Evolutionary conservation across 2,888 invertebrate genomes (phyloP).

Genomic region (Julus scanicus): DNA sequence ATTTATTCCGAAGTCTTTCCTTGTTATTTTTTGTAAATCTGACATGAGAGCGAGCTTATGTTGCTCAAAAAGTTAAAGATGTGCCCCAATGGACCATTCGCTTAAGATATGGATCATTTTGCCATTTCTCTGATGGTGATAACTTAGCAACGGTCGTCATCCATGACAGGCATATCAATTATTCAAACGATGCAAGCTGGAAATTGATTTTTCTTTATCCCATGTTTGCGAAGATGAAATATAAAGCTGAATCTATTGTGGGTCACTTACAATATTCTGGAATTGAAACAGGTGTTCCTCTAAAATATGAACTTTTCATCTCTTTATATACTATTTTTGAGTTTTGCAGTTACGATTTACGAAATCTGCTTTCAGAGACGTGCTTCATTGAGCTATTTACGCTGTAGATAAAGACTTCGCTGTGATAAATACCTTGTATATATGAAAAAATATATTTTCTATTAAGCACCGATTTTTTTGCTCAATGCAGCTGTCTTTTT

Average conservation of each 20-base stretch:
- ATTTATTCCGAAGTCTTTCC: not conserved
- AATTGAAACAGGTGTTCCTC: not conserved
- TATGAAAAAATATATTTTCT: too few relatives aligned
- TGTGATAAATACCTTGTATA: too few relatives aligned
- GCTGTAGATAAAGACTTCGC: too few relatives aligned
- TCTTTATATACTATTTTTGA: not conserved
- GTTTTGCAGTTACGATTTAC: too few relatives aligned
- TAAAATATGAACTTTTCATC: not conserved
- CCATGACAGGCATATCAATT: not conserved
- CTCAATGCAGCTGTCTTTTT: too few relatives aligned
- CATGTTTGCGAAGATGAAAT: not conserved
- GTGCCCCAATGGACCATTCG: not conserved
- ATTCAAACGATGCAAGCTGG: not conserved
- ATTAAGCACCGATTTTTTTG: too few relatives aligned
- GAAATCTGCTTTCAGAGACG: too few relatives aligned
- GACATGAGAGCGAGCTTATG: not conserved
- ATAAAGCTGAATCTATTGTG: not conserved
- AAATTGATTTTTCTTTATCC: not conserved
- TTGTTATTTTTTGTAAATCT: not conserved
- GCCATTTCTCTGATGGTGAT: not conserved
- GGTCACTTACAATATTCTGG: not conserved
- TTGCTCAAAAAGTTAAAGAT: not conserved
- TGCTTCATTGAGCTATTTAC: too few relatives aligned
- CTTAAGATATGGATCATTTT: not conserved
- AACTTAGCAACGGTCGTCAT: not conserved